Evolutionary conservation across 1,140 invertebrate genomes (phyloP).

Genomic region (Eurytemora carolleeae): DNA sequence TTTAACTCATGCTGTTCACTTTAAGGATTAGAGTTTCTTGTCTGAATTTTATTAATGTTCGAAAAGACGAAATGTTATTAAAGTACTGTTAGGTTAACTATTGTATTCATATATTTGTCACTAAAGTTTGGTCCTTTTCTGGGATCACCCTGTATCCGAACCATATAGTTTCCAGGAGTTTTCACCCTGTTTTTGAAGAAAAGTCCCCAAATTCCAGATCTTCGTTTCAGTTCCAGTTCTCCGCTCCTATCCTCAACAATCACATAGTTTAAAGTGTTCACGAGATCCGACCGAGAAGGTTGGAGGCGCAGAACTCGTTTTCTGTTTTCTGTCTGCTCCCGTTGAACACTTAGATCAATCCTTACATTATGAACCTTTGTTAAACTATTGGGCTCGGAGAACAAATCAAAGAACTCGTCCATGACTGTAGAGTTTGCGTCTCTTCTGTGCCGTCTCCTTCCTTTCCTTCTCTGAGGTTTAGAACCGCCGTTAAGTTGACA

Average conservation of each 20-base stretch:
- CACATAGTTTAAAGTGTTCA: conserved; percentile 16
- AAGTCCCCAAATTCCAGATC: conserved; percentile 25
- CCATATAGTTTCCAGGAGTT: too few relatives aligned
- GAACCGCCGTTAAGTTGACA: conserved; percentile 42
- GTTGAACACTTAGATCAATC: conserved; percentile 32
- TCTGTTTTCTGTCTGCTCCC: conserved; percentile 39
- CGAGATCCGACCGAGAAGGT: conserved; percentile 33
- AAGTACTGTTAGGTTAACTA: too few relatives aligned
- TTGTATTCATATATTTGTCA: too few relatives aligned
- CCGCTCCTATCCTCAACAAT: background rate
- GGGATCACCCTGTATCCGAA: too few relatives aligned
- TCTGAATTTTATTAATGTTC: too few relatives aligned
- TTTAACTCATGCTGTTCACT: too few relatives aligned
- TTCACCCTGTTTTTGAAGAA: conserved; percentile 13
- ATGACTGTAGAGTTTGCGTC: background rate
- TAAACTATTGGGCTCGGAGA: conserved; percentile 18
- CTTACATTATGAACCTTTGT: conserved; percentile 21
- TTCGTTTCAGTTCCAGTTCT: conserved; percentile 1
- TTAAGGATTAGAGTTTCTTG: too few relatives aligned
- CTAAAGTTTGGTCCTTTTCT: too few relatives aligned
- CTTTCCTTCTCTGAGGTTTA: background rate
- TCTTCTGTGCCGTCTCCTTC: too few relatives aligned
- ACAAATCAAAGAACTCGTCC: conserved; percentile 23
- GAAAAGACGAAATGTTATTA: too few relatives aligned
- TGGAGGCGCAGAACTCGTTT: conserved; percentile 40